phyloP scores from a whole-genome alignment of 2,888 invertebrate genomes.

The Timema podura region DNA sequence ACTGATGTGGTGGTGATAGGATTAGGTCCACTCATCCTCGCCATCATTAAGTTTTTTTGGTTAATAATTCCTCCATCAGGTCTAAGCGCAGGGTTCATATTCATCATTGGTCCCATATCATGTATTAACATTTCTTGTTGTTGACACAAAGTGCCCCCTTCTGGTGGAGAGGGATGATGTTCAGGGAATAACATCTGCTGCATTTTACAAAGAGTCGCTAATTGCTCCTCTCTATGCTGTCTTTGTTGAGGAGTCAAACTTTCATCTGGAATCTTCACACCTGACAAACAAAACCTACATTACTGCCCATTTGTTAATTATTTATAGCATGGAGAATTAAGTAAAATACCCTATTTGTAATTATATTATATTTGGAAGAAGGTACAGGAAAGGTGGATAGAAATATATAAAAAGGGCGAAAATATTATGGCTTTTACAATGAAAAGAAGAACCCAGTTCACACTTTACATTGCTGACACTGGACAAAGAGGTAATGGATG shows the following conservation, averaged over 20 bases:
- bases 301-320: background rate
- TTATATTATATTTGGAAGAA: too few species aligned
- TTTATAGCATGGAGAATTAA: background rate
- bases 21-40: conserved; percentile 32
- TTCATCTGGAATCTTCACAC: conserved; percentile 91
- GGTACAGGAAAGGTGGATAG: too few species aligned
- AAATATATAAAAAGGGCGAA: too few species aligned
- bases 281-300: conserved; percentile 39
- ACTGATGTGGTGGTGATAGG: conserved; percentile 38
- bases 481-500: too few species aligned
- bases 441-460: too few species aligned
- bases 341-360: background rate
- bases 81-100: conserved; percentile 35
- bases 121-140: conserved; percentile 27
- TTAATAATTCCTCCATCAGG: conserved; percentile 24
- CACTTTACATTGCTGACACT: too few species aligned
- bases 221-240: conserved; percentile 87
- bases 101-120: conserved; percentile 20
- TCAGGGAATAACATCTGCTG: conserved; percentile 90
- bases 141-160: conserved; percentile 18
- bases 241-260: conserved; percentile 94
- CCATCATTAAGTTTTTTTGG: conserved; percentile 26
- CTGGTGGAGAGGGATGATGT: conserved; percentile 45
- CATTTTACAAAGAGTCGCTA: conserved; percentile 88
- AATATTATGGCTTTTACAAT: too few species aligned